phyloP scores from a whole-genome alignment of 1,140 invertebrate genomes.

The Drosophila fuyamai region DNA sequence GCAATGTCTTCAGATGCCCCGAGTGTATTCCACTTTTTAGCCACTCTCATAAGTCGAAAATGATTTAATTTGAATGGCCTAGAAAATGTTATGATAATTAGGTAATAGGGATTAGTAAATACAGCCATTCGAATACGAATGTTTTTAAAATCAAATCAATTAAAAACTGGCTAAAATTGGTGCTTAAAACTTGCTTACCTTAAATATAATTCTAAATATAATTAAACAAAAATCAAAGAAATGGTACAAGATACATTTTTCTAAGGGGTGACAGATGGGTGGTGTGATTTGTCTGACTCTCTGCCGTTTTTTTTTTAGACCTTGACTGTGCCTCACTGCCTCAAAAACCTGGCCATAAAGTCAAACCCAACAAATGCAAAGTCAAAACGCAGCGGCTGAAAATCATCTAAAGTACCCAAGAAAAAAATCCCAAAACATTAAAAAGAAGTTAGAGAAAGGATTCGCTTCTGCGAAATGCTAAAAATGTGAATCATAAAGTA shows the following conservation, averaged over 20 bases:
- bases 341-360: constrained; percentile 57
- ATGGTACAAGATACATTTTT: not conserved
- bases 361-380: constrained; percentile 77
- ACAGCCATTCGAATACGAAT: no score
- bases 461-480: constrained; percentile 39
- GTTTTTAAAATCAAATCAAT: no score
- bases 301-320: not conserved
- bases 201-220: no score
- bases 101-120: not conserved
- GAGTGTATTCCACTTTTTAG: not conserved
- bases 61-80: not conserved
- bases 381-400: constrained; percentile 66
- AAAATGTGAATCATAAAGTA: constrained; percentile 23
- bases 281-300: not conserved
- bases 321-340: constrained; percentile 41
- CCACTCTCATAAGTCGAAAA: not conserved
- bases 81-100: not conserved
- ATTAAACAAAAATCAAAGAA: no score
- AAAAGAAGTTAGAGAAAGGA: constrained; percentile 45
- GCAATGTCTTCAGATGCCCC: constrained; percentile 4
- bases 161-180: no score
- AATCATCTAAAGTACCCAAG: constrained; percentile 4
- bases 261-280: not conserved
- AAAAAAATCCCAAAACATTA: constrained; percentile 41
- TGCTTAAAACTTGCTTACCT: no score